Base-by-base conservation (phyloP, 2,797 vertebrate genomes). In the Gila robusta region DNA sequence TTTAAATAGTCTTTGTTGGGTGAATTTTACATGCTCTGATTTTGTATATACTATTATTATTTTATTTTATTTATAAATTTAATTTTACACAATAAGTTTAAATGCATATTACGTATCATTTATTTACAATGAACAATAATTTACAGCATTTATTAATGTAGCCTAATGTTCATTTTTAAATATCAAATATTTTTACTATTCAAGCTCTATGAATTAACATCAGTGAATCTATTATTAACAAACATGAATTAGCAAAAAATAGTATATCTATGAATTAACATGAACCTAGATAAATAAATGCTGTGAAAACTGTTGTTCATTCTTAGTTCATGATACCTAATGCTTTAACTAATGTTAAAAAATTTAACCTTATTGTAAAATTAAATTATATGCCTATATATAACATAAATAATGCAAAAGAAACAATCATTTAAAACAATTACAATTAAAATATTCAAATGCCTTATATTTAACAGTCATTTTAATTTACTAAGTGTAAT, bases 251-350 rank as follows among this genome's bases (percentile, higher is more conserved):
- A 9, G 3, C 1, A 62, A 28, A 39, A 62, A 17, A 23, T 21
- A 35, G 6, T 35, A 56, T 9, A 37, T 10, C 8, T 41, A 44
- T 64, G 8, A 44, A 64, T 44, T 6, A 16, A n/a, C 11, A 37
- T 76, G 10, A 74, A 52, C 26, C 26, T 52, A 74, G 6, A 77
- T 56, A 4, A 77, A 54, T 54, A 56, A 77, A 77, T 56, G n/a
- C 44, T 74, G 44, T 49, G 6, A 47, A 47, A 72, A n/a, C 5
- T 4, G 3, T 69, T 37, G 3, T 37, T 37, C 7, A 37, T 70
- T 70, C 7, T 19, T 21, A 19, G 28, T 69, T 69, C 17, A 32
- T 37, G 12, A 64, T 28, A 28, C 23, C 32, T 37, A 69, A 69
- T 67, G 28, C 16, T 32, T 35, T 67, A 19, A 32, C 7, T 35